A percentile compares a stretch with the other conserved stretches of the same genome.
These are phyloP conservation scores for Oophaga pumilio DNA, from an alignment of 2,113 vertebrate species.

Conservation along the genomic window DNA sequence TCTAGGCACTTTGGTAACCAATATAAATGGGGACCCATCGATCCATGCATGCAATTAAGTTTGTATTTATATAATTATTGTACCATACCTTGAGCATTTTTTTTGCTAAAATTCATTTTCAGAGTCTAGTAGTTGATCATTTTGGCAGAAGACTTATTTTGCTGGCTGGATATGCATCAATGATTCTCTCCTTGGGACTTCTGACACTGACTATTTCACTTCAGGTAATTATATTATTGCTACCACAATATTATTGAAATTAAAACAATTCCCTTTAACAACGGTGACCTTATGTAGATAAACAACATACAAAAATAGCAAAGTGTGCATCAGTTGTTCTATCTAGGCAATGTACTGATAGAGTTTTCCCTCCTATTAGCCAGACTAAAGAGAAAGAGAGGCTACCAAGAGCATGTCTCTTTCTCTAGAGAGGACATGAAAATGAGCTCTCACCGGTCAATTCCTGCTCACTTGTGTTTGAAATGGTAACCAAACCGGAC, in stretches of 20 bases:
- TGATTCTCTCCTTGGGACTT: constrained; percentile 70
- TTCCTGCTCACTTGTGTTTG: no score
- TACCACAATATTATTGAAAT: background rate
- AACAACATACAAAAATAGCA: no score
- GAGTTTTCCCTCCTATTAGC: no score
- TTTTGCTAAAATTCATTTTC: background rate
- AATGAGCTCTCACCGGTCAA: no score
- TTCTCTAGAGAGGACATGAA: no score
- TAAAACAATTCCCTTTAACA: no score
- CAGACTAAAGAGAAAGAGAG: no score
- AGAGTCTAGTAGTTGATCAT: constrained; percentile 77
- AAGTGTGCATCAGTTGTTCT: no score
- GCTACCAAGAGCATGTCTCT: no score
- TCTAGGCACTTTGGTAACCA: background rate
- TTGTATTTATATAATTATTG: background rate
- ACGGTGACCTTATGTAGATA: no score
- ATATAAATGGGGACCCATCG: background rate
- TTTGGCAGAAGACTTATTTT: constrained; percentile 75
- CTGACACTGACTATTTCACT: constrained; percentile 73
- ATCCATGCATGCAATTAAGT: background rate
- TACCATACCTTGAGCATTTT: background rate
- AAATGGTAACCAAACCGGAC: no score
- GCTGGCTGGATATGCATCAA: constrained; percentile 73
- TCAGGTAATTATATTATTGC: constrained; percentile 69
- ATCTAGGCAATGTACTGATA: no score